Evolutionary conservation across 2,888 invertebrate species (phyloP), one percentile per base, ranked within the genome.

Genomic region (Aphodius granarius): DNA sequence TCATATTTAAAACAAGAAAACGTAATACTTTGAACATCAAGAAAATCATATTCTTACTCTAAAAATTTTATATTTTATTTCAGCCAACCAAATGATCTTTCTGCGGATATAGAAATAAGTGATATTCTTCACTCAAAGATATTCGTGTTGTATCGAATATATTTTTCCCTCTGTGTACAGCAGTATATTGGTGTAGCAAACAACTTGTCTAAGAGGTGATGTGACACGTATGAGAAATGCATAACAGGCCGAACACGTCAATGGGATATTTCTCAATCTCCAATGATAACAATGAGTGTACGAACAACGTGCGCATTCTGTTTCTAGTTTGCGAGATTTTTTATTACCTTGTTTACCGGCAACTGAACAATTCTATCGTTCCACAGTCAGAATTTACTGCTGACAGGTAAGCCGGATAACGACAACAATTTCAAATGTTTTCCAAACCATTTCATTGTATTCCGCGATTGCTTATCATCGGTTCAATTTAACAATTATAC

Each of bases 391-490:
- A 66, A 68, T 68, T 68, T 68, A 68, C 20, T 20, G 68, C 22
- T 22, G 68, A 22, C 68, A 68, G 68, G 68, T 68, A 68, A 19
- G 21, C 20, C 13, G 43, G 9, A 43, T 43, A 43, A 43, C 18
- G 68, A n/a, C 22, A 68, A 68, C 68, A 68, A 68, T 68, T 22
- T 68, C 22, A 22, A 68, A 68, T 68, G 68, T 68, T 68, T 68
- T 68, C 68, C 68, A 68, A 68, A 68, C 68, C 22, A 22, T 43
- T 68, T 22, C 68, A 68, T 68, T 68, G 68, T 68, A 20, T 22
- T 68, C 20, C 68, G 20, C 22, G 68, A 43, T 43, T 43, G 43
- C 43, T 43, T 43, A 43, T 43, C 43, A 43, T 43, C 43, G 43
- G 43, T 43, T 43, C 43, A 43, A 43, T 43, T 43, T 43, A 43